Evolutionary conservation across 2,113 vertebrate genomes (phyloP).

Genomic region (Heterochromis multidens): DNA sequence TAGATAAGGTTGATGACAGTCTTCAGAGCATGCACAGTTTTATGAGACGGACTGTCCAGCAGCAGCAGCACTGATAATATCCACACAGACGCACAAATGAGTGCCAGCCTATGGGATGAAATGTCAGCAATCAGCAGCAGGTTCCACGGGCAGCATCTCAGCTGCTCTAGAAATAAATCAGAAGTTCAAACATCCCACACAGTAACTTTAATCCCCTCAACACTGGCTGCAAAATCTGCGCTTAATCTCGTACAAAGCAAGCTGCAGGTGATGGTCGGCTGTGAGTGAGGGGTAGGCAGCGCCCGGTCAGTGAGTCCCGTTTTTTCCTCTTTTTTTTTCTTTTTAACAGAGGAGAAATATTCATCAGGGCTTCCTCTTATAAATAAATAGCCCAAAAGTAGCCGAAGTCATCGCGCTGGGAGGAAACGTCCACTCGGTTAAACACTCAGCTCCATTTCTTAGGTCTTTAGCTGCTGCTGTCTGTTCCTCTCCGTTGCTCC

Average conservation of each 20-base stretch:
- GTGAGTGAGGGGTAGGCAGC: background rate
- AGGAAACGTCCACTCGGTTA: background rate
- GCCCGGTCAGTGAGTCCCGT: background rate
- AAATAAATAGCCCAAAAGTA: background rate
- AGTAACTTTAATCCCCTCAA: slow-evolving; percentile 8
- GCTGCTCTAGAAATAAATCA: background rate
- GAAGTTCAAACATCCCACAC: background rate
- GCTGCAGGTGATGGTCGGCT: slow-evolving; percentile 39
- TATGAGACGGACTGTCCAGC: slow-evolving; percentile 7
- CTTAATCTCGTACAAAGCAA: background rate
- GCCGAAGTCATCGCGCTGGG: background rate
- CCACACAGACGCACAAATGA: background rate
- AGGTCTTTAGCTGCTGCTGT: background rate
- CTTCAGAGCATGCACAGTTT: background rate
- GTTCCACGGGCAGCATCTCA: slow-evolving; percentile 48
- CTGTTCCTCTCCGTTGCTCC: background rate
- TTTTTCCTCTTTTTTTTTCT: background rate
- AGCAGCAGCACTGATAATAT: background rate
- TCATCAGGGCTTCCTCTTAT: background rate
- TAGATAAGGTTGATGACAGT: background rate
- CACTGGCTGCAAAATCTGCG: background rate
- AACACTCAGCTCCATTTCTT: background rate
- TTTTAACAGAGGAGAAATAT: background rate
- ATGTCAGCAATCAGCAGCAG: slow-evolving; percentile 7
- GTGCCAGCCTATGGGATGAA: background rate